Conservation (phyloP, 2,888 invertebrate genomes). For the Alitta virens region DNA sequence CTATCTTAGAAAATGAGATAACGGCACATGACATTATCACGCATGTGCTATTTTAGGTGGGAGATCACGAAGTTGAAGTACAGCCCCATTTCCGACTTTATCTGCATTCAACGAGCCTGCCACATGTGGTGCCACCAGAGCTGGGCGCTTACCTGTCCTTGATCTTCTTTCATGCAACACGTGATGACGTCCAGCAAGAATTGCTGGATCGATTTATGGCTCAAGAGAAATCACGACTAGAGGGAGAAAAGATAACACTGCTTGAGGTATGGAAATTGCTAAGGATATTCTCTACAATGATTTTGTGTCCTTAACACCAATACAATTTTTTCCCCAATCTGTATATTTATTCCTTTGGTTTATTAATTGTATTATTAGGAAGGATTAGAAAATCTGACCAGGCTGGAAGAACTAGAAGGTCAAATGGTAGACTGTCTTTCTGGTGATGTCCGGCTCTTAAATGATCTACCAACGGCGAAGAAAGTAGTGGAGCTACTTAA, state of each 20-base stretch:
- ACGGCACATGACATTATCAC: no score
- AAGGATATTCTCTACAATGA: no score
- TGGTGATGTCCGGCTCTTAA: slow-evolving; percentile 50
- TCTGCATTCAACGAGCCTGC: slow-evolving; percentile 52
- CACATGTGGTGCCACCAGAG: slow-evolving; percentile 46
- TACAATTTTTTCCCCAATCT: no score
- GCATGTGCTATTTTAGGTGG: no score
- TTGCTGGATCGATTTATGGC: slow-evolving; percentile 52
- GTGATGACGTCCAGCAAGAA: slow-evolving; percentile 47
- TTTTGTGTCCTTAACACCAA: no score
- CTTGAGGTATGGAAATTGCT: slow-evolving; percentile 46
- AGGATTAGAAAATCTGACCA: slow-evolving; percentile 45
- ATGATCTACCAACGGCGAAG: slow-evolving; percentile 50
- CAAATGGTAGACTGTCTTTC: slow-evolving; percentile 48
- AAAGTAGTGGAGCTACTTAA: slow-evolving; percentile 54
- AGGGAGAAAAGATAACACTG: slow-evolving; percentile 50
- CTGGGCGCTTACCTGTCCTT: slow-evolving; percentile 50
- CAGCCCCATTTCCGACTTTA: slow-evolving; percentile 54
- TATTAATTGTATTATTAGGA: slow-evolving; percentile 41
- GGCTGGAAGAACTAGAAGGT: slow-evolving; percentile 40
- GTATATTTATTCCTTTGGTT: no score
- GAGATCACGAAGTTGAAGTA: slow-evolving; percentile 57
- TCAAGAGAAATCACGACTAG: slow-evolving; percentile 54
- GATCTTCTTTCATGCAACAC: slow-evolving; percentile 49
- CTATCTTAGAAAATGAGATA: no score